These are phyloP conservation scores for Lepilemur septentrionalis DNA, from an alignment of 2,797 vertebrate genomes.

Conservation along the genomic window DNA sequence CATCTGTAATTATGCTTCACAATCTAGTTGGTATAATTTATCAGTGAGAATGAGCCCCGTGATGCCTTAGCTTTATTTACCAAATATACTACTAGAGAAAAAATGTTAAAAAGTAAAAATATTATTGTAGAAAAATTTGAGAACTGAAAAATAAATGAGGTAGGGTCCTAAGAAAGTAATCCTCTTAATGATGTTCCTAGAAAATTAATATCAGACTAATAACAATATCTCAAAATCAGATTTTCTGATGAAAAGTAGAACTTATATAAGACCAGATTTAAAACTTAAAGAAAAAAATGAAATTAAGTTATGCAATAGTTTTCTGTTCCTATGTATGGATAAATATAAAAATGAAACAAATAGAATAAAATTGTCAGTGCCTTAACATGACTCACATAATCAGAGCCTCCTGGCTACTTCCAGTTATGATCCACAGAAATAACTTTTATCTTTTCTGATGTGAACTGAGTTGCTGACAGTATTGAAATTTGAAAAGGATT, in stretches of 20 bases:
- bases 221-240: not conserved
- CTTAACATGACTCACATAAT: not conserved
- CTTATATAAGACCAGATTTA: not conserved
- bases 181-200: not conserved
- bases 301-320: not conserved
- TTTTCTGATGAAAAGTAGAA: slow-evolving; percentile 27
- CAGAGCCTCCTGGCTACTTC: not conserved
- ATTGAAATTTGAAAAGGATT: not conserved
- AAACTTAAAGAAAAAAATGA: not conserved
- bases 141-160: slow-evolving; percentile 11
- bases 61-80: not conserved
- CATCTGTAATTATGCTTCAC: not conserved
- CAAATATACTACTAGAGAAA: not conserved
- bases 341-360: slow-evolving; percentile 17
- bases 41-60: not conserved
- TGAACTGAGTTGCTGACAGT: not conserved
- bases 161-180: not conserved
- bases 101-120: not conserved
- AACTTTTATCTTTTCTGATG: not conserved
- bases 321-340: not conserved
- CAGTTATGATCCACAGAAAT: slow-evolving; percentile 22
- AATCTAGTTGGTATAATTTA: not conserved
- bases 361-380: not conserved
- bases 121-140: not conserved
- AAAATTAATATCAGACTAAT: not conserved